Base-by-base conservation (phyloP, 1,140 invertebrate genomes). In the Cecropterus lyciades region DNA sequence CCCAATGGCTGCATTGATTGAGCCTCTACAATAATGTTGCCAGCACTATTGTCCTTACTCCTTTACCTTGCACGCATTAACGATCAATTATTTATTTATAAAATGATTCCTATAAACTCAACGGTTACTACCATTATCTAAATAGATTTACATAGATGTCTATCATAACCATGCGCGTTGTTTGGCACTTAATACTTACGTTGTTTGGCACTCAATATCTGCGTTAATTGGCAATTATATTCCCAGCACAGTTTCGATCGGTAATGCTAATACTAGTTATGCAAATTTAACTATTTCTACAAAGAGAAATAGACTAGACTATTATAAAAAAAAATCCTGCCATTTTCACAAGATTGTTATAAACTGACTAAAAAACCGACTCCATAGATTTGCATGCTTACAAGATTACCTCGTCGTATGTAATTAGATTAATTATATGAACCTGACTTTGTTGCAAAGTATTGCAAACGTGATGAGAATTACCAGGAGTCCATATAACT, bases 1-100 rank as follows among this genome's bases (percentile, higher is more conserved):
- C 83, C 75, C 84, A 85, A 84, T 82, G 75, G 72, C 66, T 67
- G 75, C 72, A 73, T 72, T 82, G 80, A 82, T 80, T 80, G 80
- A 79, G 75, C 79, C 59, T 42, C 72, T 30, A 13, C 40, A 43
- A 43, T 43, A 14, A 14, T 14, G 3, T 4, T 43, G 40, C 40
- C 40, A 43, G 13, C 5, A 43, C 40, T 6, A 13, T 11, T 40
- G 11, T 40, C 3, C 5, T 43, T 14, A 0, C 40, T 37, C 3
- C 14, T 43, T 14, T 13, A 10, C 10, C 13, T 6, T 6, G 0
- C 14, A 14, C n/a, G 7, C 13, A 43, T 43, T 14, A 43, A 6
- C 6, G 1, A 40, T 7, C 7, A 30, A 6, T 30, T 7, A 7
- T 3, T 24, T 24, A 30, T 30, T 20, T 20, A 20, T 20, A 2